A percentile compares a stretch with the other conserved stretches of the same genome.
These are phyloP conservation scores for Pseudeuparius sepicola DNA, from an alignment of 2,888 invertebrate species.

Conservation along the genomic window DNA sequence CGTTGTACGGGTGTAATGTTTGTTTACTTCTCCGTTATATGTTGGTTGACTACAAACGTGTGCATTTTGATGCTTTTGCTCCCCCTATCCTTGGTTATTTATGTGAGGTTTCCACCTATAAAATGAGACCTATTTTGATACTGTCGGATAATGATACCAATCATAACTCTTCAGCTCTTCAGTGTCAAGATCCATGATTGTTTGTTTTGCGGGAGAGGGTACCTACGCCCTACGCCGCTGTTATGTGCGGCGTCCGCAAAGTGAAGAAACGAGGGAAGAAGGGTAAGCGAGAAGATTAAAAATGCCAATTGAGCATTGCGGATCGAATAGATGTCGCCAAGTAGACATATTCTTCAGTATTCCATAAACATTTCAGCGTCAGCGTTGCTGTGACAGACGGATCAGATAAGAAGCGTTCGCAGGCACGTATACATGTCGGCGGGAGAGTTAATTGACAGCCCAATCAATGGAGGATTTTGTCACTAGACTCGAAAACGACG, in stretches of 20 bases:
- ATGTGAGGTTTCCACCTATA: too few relatives aligned
- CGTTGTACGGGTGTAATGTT: too few relatives aligned
- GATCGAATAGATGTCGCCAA: slow-evolving; percentile 35
- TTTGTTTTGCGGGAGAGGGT: too few relatives aligned
- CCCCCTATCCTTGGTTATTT: too few relatives aligned
- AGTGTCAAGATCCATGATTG: too few relatives aligned
- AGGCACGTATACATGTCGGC: slow-evolving; percentile 41
- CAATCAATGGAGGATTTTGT: slow-evolving; percentile 42
- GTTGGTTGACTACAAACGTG: too few relatives aligned
- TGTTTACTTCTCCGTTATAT: too few relatives aligned
- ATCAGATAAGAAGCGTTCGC: slow-evolving; percentile 41
- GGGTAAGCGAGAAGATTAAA: slow-evolving; percentile 14
- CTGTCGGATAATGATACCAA: too few relatives aligned
- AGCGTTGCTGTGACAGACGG: slow-evolving; percentile 35
- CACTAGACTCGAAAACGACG: slow-evolving; percentile 37
- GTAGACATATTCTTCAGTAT: slow-evolving; percentile 36
- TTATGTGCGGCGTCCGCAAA: background rate
- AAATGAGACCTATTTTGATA: too few relatives aligned
- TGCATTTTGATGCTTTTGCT: too few relatives aligned
- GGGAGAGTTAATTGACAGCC: slow-evolving; percentile 41
- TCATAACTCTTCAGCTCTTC: too few relatives aligned
- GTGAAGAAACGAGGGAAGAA: slow-evolving; percentile 1
- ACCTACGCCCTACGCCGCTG: too few relatives aligned
- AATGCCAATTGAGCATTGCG: slow-evolving; percentile 33
- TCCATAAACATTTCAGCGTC: slow-evolving; percentile 39